Conservation (phyloP, 2,888 invertebrate genomes). For the Meliscaeva auricollis region DNA sequence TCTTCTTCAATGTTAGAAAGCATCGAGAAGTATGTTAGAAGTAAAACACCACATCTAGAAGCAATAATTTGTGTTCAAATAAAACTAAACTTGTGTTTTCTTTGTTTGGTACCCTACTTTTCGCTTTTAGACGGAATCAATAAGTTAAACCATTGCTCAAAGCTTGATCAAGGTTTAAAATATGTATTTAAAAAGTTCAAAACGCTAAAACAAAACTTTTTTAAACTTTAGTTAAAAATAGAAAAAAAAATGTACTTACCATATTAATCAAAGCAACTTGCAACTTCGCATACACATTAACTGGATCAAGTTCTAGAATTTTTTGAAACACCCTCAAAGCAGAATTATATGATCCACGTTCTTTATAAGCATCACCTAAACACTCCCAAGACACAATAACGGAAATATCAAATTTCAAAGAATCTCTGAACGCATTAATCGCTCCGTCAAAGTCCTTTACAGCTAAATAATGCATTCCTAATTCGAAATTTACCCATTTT, state of each 20-base stretch:
- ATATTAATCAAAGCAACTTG: constrained; percentile 91
- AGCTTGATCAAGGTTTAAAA: too few species aligned
- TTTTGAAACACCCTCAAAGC: constrained; percentile 94
- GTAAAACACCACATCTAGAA: too few species aligned
- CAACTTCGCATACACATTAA: constrained; percentile 89
- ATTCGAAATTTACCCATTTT: constrained; percentile 92
- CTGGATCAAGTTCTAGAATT: constrained; percentile 88
- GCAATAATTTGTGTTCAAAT: too few species aligned
- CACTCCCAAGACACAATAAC: constrained; percentile 93
- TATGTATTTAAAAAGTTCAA: too few species aligned
- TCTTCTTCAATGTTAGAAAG: too few species aligned
- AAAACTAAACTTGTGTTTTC: too few species aligned
- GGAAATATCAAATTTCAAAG: constrained; percentile 88
- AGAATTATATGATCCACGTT: constrained; percentile 94
- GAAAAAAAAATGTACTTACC: constrained; percentile 77
- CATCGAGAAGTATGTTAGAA: too few species aligned
- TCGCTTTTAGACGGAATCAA: too few species aligned
- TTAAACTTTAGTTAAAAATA: background rate
- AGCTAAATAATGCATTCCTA: constrained; percentile 92
- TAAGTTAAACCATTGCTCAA: too few species aligned
- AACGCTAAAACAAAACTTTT: too few species aligned
- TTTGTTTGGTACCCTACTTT: too few species aligned
- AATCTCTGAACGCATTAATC: constrained; percentile 90
- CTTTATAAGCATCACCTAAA: constrained; percentile 94
- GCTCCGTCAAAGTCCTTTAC: constrained; percentile 90